These are phyloP conservation scores for Cryptus viduatorius DNA, from an alignment of 2,888 invertebrate species.

Conservation along the genomic window DNA sequence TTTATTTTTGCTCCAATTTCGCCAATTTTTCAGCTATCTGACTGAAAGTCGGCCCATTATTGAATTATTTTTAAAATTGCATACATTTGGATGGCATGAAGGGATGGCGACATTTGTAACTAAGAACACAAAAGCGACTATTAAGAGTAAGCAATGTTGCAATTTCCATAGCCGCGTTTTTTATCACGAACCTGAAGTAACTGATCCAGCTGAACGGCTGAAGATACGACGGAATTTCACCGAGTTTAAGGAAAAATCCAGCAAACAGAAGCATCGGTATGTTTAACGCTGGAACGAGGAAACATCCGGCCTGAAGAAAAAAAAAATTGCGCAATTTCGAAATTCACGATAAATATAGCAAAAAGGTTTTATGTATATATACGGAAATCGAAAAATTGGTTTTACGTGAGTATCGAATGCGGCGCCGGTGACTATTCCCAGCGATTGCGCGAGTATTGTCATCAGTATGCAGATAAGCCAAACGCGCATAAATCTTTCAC, in stretches of 20 bases:
- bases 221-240: conserved; percentile 90
- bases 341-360: not conserved
- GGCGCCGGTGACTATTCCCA: conserved; percentile 91
- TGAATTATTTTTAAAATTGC: too few relatives aligned
- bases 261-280: conserved; percentile 94
- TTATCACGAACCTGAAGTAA: conserved; percentile 86
- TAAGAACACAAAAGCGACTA: too few relatives aligned
- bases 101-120: too few relatives aligned
- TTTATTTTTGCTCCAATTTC: too few relatives aligned
- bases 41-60: too few relatives aligned
- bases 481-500: conserved; percentile 87
- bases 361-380: too few relatives aligned
- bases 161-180: too few relatives aligned
- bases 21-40: too few relatives aligned
- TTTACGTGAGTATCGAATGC: conserved; percentile 89
- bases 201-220: conserved; percentile 90
- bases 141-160: too few relatives aligned
- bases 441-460: conserved; percentile 91
- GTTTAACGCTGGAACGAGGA: conserved; percentile 91
- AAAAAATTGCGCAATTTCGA: not conserved
- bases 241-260: conserved; percentile 92
- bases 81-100: too few relatives aligned
- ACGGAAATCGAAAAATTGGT: not conserved
- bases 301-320: conserved; percentile 89
- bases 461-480: conserved; percentile 89